A percentile compares a stretch with the other conserved stretches of the same genome.
phyloP scores from a whole-genome alignment of 2,888 invertebrate species.

The Ceraclea dissimilis region DNA sequence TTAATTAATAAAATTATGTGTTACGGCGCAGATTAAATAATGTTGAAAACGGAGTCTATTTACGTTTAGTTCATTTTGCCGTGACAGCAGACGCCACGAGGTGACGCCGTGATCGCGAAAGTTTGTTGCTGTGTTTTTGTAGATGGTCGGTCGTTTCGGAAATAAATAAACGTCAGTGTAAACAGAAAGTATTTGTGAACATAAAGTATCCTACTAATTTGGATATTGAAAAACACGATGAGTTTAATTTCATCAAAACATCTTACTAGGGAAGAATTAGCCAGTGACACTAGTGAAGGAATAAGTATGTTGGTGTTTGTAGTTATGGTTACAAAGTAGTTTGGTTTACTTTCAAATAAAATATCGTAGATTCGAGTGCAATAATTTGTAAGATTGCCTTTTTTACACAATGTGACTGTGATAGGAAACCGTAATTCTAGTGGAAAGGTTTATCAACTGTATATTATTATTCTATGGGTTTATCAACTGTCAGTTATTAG shows the following conservation, averaged over 20 bases:
- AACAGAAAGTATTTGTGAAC: too few relatives aligned
- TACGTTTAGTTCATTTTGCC: slow-evolving; percentile 1
- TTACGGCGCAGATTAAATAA: too few relatives aligned
- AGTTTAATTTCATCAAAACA: slow-evolving; percentile 16
- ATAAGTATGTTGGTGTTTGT: slow-evolving; percentile 21
- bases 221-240: slow-evolving; percentile 8
- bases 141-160: slow-evolving; percentile 6
- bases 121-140: slow-evolving; percentile 4
- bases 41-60: too few relatives aligned
- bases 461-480: too few relatives aligned
- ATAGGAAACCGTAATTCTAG: too few relatives aligned
- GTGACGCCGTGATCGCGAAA: slow-evolving; percentile 17
- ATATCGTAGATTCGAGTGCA: too few relatives aligned
- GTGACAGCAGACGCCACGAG: slow-evolving; percentile 20
- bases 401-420: too few relatives aligned
- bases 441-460: too few relatives aligned
- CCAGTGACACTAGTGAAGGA: slow-evolving; percentile 15
- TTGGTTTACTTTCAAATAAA: neutral
- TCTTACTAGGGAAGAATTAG: slow-evolving; percentile 15
- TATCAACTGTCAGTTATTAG: slow-evolving; percentile 4
- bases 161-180: neutral
- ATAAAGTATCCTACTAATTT: neutral
- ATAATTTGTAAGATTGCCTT: too few relatives aligned
- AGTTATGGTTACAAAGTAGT: slow-evolving; percentile 10
- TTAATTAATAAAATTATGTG: neutral